Evolutionary conservation across 2,888 invertebrate species (phyloP).

Genomic region (Tridacna gigas): DNA sequence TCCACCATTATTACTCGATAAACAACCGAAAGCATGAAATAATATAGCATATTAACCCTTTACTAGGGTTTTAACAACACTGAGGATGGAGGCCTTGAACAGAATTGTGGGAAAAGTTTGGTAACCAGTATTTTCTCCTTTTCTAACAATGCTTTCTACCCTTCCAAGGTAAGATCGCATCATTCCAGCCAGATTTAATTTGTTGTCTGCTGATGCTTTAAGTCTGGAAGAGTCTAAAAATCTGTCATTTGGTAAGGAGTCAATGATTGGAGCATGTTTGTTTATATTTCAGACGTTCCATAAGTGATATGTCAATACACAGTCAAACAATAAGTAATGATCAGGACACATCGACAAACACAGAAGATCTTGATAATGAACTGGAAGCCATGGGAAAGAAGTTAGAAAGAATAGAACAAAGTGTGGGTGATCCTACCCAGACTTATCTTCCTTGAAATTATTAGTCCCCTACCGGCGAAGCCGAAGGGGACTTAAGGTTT

Average conservation of each 20-base stretch:
- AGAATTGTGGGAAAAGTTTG: too few relatives aligned
- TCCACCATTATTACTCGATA: too few relatives aligned
- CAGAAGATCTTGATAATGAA: constrained; percentile 61
- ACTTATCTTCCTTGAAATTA: constrained; percentile 49
- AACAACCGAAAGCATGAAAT: too few relatives aligned
- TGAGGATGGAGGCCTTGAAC: not conserved
- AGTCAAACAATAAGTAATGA: constrained; percentile 70
- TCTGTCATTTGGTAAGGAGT: too few relatives aligned
- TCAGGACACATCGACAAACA: constrained; percentile 42
- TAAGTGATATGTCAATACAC: constrained; percentile 75
- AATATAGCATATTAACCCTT: too few relatives aligned
- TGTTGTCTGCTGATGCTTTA: not conserved
- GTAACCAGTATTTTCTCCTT: not conserved
- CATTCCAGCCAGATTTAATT: not conserved
- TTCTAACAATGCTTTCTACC: not conserved
- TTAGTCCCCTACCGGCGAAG: not conserved
- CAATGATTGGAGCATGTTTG: not conserved
- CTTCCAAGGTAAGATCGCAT: not conserved
- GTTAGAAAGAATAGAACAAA: constrained; percentile 71
- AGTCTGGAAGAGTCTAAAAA: not conserved
- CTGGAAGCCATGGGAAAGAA: constrained; percentile 63
- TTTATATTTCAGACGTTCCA: constrained; percentile 69
- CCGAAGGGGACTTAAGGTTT: not conserved
- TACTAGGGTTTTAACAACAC: not conserved
- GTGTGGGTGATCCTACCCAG: constrained; percentile 74